Evolutionary conservation across 2,888 invertebrate species (phyloP).

Genomic region (Enoplolaimus lenunculus): DNA sequence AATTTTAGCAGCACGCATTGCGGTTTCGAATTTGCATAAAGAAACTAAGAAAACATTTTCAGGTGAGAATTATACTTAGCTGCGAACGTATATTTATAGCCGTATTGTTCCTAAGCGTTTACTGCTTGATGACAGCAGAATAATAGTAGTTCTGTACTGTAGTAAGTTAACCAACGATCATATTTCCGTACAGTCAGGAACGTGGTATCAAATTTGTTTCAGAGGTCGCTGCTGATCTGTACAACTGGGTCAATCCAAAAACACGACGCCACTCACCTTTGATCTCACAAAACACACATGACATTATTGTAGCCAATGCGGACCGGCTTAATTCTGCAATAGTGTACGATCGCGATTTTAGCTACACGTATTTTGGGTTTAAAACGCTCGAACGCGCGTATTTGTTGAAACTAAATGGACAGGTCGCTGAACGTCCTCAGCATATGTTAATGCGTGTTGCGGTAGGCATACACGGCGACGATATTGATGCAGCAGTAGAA

Average conservation of each 20-base stretch:
- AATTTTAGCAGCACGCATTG: constrained; percentile 58
- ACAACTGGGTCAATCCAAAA: constrained; percentile 57
- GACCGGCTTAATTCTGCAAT: constrained; percentile 81
- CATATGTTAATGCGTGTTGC: constrained; percentile 96
- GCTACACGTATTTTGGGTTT: constrained; percentile 96
- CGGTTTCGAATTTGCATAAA: constrained; percentile 91
- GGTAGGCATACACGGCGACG: constrained; percentile 84
- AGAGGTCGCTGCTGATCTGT: constrained; percentile 80
- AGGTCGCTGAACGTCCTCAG: constrained; percentile 88
- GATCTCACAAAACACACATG: constrained; percentile 67
- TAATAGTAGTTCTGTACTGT: no score
- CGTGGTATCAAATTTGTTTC: constrained; percentile 31
- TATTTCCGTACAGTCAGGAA: no score
- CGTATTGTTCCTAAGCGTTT: no score
- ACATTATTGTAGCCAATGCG: constrained; percentile 69
- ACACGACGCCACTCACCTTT: constrained; percentile 62
- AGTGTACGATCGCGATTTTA: constrained; percentile 88
- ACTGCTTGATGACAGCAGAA: no score
- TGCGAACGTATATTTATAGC: no score
- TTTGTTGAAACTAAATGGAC: constrained; percentile 71
- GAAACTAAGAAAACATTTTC: constrained; percentile 82
- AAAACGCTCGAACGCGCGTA: constrained; percentile 82
- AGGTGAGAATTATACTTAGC: constrained; percentile 36
- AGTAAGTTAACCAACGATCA: no score
- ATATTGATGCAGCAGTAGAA: constrained; percentile 78